These are phyloP conservation scores for Serinus canaria DNA, from an alignment of 2,113 vertebrate genomes.

Conservation along the genomic window DNA sequence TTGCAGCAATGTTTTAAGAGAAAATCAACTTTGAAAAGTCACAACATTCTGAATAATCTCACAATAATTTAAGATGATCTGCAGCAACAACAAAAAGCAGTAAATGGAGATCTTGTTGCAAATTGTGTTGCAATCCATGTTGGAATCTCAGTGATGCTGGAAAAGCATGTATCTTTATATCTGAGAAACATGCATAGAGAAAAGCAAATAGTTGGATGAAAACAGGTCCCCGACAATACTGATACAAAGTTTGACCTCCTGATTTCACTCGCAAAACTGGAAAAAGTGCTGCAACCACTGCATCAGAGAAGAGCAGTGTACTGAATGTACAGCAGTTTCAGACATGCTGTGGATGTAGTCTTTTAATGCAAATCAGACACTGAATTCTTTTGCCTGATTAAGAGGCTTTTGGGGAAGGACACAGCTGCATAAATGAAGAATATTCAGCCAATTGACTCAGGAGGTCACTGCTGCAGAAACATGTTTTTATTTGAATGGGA, in stretches of 20 bases:
- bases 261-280: background rate
- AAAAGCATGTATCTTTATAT: background rate
- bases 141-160: background rate
- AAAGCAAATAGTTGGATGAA: background rate
- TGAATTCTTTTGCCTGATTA: conserved; percentile 15
- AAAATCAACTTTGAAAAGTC: background rate
- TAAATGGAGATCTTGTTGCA: background rate
- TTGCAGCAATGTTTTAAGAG: background rate
- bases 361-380: conserved; percentile 18
- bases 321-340: background rate
- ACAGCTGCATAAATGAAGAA: conserved; percentile 39
- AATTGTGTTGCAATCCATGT: background rate
- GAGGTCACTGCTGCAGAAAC: background rate
- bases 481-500: conserved; percentile 17
- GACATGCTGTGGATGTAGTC: background rate
- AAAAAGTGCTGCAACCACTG: background rate
- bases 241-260: background rate
- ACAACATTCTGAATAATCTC: background rate
- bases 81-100: background rate
- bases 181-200: background rate
- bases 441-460: background rate
- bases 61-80: background rate
- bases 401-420: background rate
- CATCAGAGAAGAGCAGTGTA: background rate
- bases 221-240: background rate